Conservation (phyloP, 2,888 invertebrate genomes). For the Myopa testacea region DNA sequence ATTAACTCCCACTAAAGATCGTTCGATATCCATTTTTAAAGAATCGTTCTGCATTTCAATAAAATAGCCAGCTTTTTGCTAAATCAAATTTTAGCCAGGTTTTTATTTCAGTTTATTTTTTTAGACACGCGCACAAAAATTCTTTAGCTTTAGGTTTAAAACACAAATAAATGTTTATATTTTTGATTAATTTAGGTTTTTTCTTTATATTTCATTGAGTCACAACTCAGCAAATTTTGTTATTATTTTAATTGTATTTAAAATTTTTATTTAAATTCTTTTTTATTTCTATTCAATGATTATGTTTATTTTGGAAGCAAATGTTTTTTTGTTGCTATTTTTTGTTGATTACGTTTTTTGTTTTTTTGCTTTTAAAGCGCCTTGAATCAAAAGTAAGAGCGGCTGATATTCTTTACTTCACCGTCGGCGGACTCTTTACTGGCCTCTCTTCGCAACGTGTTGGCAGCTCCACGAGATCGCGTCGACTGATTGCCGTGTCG, state of each 20-base stretch:
- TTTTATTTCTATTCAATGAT: neutral
- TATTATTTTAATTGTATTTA: no score
- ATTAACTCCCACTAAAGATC: neutral
- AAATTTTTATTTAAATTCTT: neutral
- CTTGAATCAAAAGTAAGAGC: no score
- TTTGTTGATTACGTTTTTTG: neutral
- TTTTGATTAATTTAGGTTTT: neutral
- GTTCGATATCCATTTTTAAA: neutral
- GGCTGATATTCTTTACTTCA: no score
- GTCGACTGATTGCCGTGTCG: slow-evolving; percentile 58
- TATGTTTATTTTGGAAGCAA: neutral
- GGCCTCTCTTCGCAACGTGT: slow-evolving; percentile 50
- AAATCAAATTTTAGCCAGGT: neutral
- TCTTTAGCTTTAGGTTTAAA: neutral
- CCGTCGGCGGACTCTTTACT: neutral
- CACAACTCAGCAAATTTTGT: no score
- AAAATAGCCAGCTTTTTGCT: neutral
- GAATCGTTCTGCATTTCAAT: neutral
- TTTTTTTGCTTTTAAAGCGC: neutral
- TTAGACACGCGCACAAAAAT: neutral
- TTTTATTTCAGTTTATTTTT: neutral
- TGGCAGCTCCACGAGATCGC: slow-evolving; percentile 64
- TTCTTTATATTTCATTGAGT: neutral
- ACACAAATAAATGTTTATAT: no score
- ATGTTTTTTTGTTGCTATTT: neutral